Evolutionary conservation across 2,888 invertebrate species (phyloP), one percentile per base, ranked within the genome.

Genomic region (Caenorhabditis sp.): DNA sequence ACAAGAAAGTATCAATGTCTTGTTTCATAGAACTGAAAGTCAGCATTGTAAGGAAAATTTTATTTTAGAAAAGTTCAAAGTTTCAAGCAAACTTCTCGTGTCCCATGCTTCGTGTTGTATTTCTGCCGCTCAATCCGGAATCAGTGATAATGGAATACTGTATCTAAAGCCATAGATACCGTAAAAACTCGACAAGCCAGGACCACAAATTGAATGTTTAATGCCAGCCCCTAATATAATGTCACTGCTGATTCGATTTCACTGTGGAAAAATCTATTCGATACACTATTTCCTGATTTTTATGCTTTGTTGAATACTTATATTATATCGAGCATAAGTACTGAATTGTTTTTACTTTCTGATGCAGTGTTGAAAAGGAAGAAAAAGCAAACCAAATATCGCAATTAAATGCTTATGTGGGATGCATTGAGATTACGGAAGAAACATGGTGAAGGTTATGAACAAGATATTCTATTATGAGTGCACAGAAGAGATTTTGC

Each of bases 81-180:
- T 2, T 22, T 41, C 96, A 90, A 97, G 97, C 0, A 95, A 96
- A 86, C 95, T 97, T 0, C 93, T 97, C 54, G 97, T 97, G 0
- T 97, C 97, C 90, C 97, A 97, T 92, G 97, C 96, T 0, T 92
- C 97, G 70, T 97, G 98, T 0, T 99, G 98, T 93, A 97, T 99
- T 90, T 98, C 98, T 5, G 98, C 98, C 0, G 96, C 98, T 0
- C 96, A 97, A 59, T 90, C 90, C 14, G 94, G 94, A 4, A 90
- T 98, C 0, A 97, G 97, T 0, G 98, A 98, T 93, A 92, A 94
- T 98, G 2, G 98, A 98, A 93, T 98, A 98, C 93, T 92, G n/a
- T n/a, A n/a, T n/a, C n/a, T n/a, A n/a, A n/a, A n/a, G n/a, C n/a
- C n/a, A n/a, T n/a, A n/a, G n/a, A n/a, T n/a, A n/a, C n/a, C n/a